A percentile compares a stretch with the other conserved stretches of the same genome.
phyloP scores from a whole-genome alignment of 2,113 vertebrate species.

The Actenoides lindsayi region DNA sequence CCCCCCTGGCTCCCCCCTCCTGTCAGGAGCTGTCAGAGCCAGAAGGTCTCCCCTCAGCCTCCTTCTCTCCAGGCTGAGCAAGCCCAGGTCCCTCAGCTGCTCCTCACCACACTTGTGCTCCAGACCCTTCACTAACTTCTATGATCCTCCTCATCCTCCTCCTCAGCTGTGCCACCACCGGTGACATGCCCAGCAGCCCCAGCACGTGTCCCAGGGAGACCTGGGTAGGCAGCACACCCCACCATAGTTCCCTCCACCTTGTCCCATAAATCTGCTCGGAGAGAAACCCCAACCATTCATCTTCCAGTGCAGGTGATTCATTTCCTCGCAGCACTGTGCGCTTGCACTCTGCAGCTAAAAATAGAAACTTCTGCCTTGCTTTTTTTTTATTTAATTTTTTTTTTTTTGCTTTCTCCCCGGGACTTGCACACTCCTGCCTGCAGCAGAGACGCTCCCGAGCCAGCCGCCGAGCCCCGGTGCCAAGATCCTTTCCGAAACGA shows the following conservation, averaged over 20 bases:
- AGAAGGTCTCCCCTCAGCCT: too few species aligned
- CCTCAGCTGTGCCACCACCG: not conserved
- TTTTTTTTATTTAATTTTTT: not conserved
- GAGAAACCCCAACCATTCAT: not conserved
- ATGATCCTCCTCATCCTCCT: not conserved
- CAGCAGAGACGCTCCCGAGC: not conserved
- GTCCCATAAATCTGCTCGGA: not conserved
- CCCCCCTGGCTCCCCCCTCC: too few species aligned
- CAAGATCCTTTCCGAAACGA: not conserved
- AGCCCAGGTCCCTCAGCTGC: too few species aligned
- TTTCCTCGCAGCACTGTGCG: not conserved
- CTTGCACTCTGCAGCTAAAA: slow-evolving; percentile 22
- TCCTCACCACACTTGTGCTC: not conserved
- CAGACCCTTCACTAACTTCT: not conserved
- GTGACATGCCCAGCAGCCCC: rapidly evolving
- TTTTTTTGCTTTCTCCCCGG: not conserved
- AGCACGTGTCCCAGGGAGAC: rapidly evolving
- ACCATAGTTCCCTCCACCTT: rapidly evolving
- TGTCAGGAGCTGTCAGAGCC: too few species aligned
- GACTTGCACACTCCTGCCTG: not conserved
- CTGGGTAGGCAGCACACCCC: not conserved
- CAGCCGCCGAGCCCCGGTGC: rapidly evolving
- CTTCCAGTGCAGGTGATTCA: not conserved
- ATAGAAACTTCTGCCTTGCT: not conserved
- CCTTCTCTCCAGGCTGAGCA: too few species aligned